Conservation (phyloP, 2,797 vertebrate species). For the Eulemur coronatus region DNA sequence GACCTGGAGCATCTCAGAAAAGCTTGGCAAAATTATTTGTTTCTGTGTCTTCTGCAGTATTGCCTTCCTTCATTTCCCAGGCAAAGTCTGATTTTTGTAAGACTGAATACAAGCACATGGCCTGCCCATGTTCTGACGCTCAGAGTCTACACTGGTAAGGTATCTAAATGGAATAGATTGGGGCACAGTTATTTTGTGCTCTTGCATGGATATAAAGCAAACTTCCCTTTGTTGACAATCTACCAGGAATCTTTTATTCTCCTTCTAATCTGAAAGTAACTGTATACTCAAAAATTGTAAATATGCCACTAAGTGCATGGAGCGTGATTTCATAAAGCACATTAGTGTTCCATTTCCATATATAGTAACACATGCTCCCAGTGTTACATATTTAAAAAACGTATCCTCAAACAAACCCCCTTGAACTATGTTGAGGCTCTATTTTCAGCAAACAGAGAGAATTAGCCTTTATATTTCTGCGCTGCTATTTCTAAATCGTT, state of each 20-base stretch:
- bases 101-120: neutral
- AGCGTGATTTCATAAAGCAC: neutral
- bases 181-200: neutral
- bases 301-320: neutral
- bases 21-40: neutral
- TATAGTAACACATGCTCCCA: too few species aligned
- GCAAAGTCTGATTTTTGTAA: neutral
- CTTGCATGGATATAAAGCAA: fast-evolving
- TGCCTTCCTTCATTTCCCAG: fast-evolving
- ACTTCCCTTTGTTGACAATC: fast-evolving
- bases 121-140: fast-evolving
- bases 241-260: neutral
- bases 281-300: neutral
- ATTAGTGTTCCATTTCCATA: neutral
- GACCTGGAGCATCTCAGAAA: neutral
- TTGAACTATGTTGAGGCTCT: too few species aligned
- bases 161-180: fast-evolving
- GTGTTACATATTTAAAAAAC: neutral
- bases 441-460: neutral
- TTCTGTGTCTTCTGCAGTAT: neutral
- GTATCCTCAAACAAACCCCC: neutral
- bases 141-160: fast-evolving
- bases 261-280: neutral
- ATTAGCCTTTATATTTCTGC: neutral
- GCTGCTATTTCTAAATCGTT: neutral